Percentiles rank a stretch among this genome's conserved stretches.
These are phyloP conservation scores for Radopholus similis DNA, from an alignment of 1,140 invertebrate species.

Conservation along the genomic window DNA sequence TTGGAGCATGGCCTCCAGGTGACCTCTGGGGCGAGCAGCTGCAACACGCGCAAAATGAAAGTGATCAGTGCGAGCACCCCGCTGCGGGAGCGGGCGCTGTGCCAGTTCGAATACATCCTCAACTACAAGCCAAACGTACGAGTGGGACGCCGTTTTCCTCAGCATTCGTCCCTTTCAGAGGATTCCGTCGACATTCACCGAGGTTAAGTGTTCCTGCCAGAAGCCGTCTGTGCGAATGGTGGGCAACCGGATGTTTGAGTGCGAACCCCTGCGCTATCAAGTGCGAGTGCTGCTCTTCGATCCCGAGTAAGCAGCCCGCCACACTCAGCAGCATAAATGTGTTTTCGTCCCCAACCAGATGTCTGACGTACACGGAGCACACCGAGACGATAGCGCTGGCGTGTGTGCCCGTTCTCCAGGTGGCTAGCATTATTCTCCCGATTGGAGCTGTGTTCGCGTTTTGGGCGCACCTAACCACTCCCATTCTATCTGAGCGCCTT, in stretches of 20 bases:
- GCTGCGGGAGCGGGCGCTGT: conserved; percentile 52
- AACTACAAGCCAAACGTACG: conserved; percentile 59
- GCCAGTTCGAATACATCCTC: conserved; percentile 59
- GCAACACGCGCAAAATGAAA: conserved; percentile 52
- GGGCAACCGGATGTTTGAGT: conserved; percentile 58
- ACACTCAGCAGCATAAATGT: not conserved
- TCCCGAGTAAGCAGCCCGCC: conserved; percentile 22
- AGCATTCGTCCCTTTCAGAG: conserved; percentile 43
- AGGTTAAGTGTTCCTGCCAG: conserved; percentile 60
- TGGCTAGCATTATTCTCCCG: conserved; percentile 30
- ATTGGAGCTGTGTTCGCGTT: not conserved
- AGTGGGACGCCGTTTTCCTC: not conserved
- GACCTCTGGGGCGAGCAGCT: conserved; percentile 55
- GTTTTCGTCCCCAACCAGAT: not conserved
- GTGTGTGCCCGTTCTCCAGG: conserved; percentile 58
- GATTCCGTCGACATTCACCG: conserved; percentile 58
- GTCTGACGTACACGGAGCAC: conserved; percentile 50
- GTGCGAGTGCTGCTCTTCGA: conserved; percentile 58
- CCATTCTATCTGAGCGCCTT: no score
- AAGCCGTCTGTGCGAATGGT: conserved; percentile 52
- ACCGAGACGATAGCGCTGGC: conserved; percentile 55
- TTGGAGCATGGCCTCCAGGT: conserved; percentile 54
- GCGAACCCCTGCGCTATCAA: conserved; percentile 58
- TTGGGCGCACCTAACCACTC: not conserved
- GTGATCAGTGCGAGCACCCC: conserved; percentile 54